Evolutionary conservation across 2,113 vertebrate genomes (phyloP), one percentile per base, ranked within the genome.

Genomic region (Guaruba guarouba): DNA sequence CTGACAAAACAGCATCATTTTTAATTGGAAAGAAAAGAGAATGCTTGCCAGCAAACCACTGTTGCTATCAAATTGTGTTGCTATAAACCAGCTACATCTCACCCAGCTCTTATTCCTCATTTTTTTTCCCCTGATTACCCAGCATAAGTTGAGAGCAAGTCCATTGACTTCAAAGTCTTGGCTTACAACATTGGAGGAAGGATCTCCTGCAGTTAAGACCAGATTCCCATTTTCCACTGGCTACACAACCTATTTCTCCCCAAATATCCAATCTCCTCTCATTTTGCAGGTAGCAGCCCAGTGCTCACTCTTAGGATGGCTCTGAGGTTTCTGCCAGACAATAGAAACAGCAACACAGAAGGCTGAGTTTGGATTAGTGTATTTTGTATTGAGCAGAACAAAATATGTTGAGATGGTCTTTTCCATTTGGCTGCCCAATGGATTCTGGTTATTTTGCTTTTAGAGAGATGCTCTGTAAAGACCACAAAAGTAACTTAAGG

Each of bases 381-480:
- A 2, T 44, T 86, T 96, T 86, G 46, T 59, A 41, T 68, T 14
- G 43, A 61, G 68, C 64, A 54, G 69, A 85, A 86, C 39, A 67
- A 70, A 91, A 78, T 27, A 44, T 2, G 15, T 94, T 31, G 31
- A 64, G 93, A 59, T 66, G 35, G 17, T 49, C 79, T 94, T 92
- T 94, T 92, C 80, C 86, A 82, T 71, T 41, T 15, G 54, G 54
- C 59, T 78, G 80, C 92, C 88, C 91, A 62, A 43, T 62, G 9
- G 52, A 87, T 75, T 81, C 76, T 33, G 74, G 86, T 84, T 81
- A 84, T 91, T 93, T 73, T 48, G 15, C 87, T 90, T 78, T 93
- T 64, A 92, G 87, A 96, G 83, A 82, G 57, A 51, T 25, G 54
- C 33, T 93, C 88, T 76, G 48, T 61, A 86, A 93, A 81, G 90